A percentile compares a stretch with the other conserved stretches of the same genome.
Conservation (phyloP, 1,140 invertebrate species). For the Tetragonula clypearis region DNA sequence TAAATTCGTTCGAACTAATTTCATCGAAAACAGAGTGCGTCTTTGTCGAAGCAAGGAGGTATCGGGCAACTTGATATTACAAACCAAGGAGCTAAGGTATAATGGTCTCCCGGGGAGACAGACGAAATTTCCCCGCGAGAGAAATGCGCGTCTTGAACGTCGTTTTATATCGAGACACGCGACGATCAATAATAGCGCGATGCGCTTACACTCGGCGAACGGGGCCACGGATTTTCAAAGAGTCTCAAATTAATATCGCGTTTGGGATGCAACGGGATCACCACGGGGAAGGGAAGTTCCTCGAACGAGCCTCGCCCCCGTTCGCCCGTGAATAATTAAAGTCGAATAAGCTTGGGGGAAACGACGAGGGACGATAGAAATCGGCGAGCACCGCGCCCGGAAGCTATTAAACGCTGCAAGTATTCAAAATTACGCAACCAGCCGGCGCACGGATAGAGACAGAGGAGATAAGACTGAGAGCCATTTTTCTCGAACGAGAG, state of each 20-base stretch:
- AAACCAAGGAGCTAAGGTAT: no score
- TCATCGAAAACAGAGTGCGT: no score
- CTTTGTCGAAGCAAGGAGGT: no score
- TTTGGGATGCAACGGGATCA: not conserved
- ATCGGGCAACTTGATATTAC: no score
- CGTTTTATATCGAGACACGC: not conserved
- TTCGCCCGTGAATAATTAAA: slow-evolving; percentile 24
- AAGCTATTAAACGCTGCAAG: slow-evolving; percentile 18
- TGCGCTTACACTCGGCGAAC: not conserved
- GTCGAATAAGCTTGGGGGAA: not conserved
- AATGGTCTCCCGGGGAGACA: no score
- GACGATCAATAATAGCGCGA: not conserved
- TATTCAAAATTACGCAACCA: slow-evolving; percentile 14
- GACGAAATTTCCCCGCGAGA: no score
- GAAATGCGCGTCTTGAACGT: not conserved
- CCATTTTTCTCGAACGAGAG: not conserved
- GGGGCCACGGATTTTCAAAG: not conserved
- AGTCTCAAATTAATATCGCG: not conserved
- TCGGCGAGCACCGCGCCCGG: not conserved
- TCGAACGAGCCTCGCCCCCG: no score
- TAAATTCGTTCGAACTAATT: no score
- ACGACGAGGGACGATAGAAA: not conserved
- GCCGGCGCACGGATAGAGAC: not conserved
- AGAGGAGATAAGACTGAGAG: not conserved
- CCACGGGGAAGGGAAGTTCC: not conserved